Base-by-base conservation (phyloP, 2,888 invertebrate species). In the Diarsia brunnea region DNA sequence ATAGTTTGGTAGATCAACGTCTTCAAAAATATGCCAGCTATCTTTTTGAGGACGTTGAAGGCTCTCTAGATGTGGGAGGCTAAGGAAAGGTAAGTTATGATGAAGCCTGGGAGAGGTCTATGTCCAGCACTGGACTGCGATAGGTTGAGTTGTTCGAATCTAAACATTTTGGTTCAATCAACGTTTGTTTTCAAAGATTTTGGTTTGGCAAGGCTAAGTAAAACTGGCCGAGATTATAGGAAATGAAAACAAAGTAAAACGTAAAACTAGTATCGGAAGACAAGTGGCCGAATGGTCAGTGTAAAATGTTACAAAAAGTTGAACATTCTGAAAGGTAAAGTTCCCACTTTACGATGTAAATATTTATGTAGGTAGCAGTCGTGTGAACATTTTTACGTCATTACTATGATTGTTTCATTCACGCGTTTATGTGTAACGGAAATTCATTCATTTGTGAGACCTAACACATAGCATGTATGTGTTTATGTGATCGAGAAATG, bases 381-480 rank as follows among this genome's bases (percentile, higher is more conserved):
- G 72, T 84, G 84, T 12, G 84, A 81, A 80, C 10, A 58, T 31
- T 16, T 53, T 43, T 47, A 27, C 73, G 31, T 70, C 79, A 53
- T 69, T 53, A 67, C 53, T 84, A 49, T 31, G 51, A 60, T 51
- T 24, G 60, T 60, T 79, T 38, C n/a, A 38, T 38, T 38, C 14
- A 5, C 24, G 68, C n/a, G 79, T 75, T 27, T 75, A 58, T 27
- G 24, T 47, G 55, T 38, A 38, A 24, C 75, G 38, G n/a, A 55
- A 55, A 24, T 69, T 43, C 49, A 75, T 55, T 49, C 12, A 49
- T 55, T 55, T 10, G 11, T 69, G 31, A 51, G 73, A 65, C 11
- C 31, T 31, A n/a, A 63, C 45, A 72, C 24, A 24, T 60, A 71
- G 7, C 38, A 11, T 16, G 14, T 45, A 11, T 16, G 14, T 45